A percentile compares a stretch with the other conserved stretches of the same genome.
phyloP scores from a whole-genome alignment of 2,888 invertebrate species.

The Corythucha ciliata region DNA sequence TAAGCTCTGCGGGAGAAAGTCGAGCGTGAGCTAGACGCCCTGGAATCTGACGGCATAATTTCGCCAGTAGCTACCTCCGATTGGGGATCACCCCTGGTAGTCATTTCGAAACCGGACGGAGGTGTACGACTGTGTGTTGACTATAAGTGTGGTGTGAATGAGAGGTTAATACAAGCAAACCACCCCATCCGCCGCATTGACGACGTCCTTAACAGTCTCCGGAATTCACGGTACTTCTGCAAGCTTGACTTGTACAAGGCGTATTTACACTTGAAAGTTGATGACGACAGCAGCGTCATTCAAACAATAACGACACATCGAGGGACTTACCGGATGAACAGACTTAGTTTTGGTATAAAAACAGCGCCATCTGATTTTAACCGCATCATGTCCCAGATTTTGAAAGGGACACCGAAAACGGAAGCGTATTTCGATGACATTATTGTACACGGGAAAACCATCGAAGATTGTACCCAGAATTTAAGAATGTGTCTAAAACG shows the following conservation, averaged over 20 bases:
- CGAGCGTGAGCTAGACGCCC: neutral
- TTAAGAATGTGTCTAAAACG: neutral
- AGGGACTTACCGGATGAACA: neutral
- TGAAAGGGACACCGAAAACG: neutral
- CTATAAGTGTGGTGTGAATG: too few species aligned
- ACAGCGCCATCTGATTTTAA: conserved; percentile 11
- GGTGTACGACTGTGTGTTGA: too few species aligned
- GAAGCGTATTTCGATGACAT: conserved; percentile 12
- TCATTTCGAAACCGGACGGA: too few species aligned
- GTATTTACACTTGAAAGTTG: neutral
- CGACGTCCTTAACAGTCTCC: conserved; percentile 8
- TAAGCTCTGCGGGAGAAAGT: neutral
- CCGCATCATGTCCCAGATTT: conserved; percentile 2
- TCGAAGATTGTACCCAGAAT: conserved; percentile 3
- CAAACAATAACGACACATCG: conserved; percentile 8
- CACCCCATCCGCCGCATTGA: too few species aligned
- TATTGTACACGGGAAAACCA: neutral
- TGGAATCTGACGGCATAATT: neutral
- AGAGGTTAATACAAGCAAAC: too few species aligned
- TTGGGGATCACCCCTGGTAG: conserved; percentile 7
- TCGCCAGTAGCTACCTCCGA: conserved; percentile 1
- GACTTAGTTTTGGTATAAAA: conserved; percentile 12
- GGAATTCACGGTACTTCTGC: conserved; percentile 3
- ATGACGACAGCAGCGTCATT: neutral
- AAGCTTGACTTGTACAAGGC: conserved; percentile 9